phyloP scores from a whole-genome alignment of 2,888 invertebrate species.

The Microdon myrmicae region DNA sequence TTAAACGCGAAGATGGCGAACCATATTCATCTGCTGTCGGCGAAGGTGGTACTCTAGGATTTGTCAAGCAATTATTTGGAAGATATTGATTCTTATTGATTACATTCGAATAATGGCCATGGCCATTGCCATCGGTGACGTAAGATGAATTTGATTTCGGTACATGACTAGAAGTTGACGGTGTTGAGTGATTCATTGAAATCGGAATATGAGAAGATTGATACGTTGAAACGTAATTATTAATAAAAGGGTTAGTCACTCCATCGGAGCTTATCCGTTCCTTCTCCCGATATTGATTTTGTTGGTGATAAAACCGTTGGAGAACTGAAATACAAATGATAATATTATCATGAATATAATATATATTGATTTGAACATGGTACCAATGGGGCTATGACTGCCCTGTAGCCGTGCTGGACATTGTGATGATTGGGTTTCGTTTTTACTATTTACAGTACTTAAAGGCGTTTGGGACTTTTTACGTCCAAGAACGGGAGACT shows the following conservation, averaged over 20 bases:
- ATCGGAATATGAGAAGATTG: slow-evolving; percentile 54
- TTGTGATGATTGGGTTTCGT: slow-evolving; percentile 53
- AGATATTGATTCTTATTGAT: slow-evolving; percentile 39
- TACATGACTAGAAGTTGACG: slow-evolving; percentile 65
- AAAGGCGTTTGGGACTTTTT: slow-evolving; percentile 47
- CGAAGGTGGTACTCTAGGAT: slow-evolving; percentile 44
- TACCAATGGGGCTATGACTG: slow-evolving; percentile 79
- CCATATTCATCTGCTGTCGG: slow-evolving; percentile 33
- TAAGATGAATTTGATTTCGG: slow-evolving; percentile 47
- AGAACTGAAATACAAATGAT: slow-evolving; percentile 67
- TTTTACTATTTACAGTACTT: slow-evolving; percentile 53
- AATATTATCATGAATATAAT: neutral
- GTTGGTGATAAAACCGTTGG: slow-evolving; percentile 82
- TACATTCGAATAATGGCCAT: slow-evolving; percentile 17
- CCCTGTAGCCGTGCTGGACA: slow-evolving; percentile 67
- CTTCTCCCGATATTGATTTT: slow-evolving; percentile 75
- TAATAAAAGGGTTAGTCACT: slow-evolving; percentile 64
- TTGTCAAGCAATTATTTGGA: slow-evolving; percentile 42
- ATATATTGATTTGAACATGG: slow-evolving; percentile 14
- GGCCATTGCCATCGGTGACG: slow-evolving; percentile 53
- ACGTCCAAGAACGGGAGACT: slow-evolving; percentile 34
- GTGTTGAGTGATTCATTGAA: slow-evolving; percentile 53
- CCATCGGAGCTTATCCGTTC: slow-evolving; percentile 54
- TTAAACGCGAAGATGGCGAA: slow-evolving; percentile 10
- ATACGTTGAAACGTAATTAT: slow-evolving; percentile 59